These are phyloP conservation scores for Latrodectus geometricus DNA, from an alignment of 1,140 invertebrate species.

Conservation along the genomic window DNA sequence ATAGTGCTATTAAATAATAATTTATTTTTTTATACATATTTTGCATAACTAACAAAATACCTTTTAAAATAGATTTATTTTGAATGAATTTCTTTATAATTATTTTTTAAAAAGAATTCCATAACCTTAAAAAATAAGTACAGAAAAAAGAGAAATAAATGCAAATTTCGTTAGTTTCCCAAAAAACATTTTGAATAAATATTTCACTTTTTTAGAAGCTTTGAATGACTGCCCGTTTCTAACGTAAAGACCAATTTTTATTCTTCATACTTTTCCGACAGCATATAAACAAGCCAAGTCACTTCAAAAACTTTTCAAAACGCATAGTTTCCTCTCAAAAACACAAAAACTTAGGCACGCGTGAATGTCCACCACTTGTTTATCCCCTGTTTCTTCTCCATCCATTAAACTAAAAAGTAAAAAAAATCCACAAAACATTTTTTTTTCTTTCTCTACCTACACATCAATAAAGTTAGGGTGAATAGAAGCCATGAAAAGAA, in stretches of 20 bases:
- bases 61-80: no score
- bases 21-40: no score
- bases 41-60: no score
- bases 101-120: no score
- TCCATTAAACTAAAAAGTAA: neutral
- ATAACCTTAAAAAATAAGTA: no score
- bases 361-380: constrained; percentile 1
- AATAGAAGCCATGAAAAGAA: neutral
- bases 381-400: neutral
- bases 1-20: no score
- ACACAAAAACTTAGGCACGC: neutral
- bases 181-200: neutral
- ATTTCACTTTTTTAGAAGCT: neutral
- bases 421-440: neutral
- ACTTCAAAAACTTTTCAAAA: neutral
- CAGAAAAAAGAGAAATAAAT: no score
- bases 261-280: neutral
- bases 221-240: neutral
- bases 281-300: neutral
- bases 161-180: neutral
- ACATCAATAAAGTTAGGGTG: neutral
- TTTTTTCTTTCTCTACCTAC: neutral
- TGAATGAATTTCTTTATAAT: no score
- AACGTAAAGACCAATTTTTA: neutral
- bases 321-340: neutral